Base-by-base conservation (phyloP, 2,888 invertebrate genomes). In the Crossocerus cetratus region DNA sequence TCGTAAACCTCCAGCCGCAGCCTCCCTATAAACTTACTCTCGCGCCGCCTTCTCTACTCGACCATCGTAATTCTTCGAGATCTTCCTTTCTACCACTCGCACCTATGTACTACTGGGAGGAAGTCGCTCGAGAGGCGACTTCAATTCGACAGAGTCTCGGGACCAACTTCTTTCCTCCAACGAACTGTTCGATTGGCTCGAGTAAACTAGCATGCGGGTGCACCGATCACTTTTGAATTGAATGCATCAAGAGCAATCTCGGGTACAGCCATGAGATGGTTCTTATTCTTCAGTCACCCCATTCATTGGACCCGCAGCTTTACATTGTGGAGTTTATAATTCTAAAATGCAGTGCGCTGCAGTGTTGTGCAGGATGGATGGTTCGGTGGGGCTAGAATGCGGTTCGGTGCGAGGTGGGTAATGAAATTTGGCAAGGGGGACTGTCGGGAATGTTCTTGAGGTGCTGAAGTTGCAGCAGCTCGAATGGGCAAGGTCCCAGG, bases 1-100 rank as follows among this genome's bases (percentile, higher is more conserved):
- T 80, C 84, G 78, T 85, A 84, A 84, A 84, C 60, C 77, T 57
- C 75, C 75, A 64, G 61, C 67, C 69, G 43, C 54, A 62, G 62
- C 76, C 74, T 32, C 32, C 72, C 70, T 65, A 82, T 81, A 81
- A 82, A 82, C 72, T 64, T 56, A 32, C 54, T 13, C 49, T 59
- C 57, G 59, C 66, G 68, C 67, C 73, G 67, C 60, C 65, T 57
- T 62, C 62, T 61, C 67, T 58, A 74, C 68, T 66, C 69, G 74
- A 59, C 65, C 61, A 77, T 74, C 76, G 75, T 78, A 78, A 78
- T 74, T 82, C 68, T 62, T 62, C 66, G 11, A 32, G 59, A 72
- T 72, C 63, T 70, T 75, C 73, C 65, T 73, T 58, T 60, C 22
- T n/a, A 32, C 21, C 3, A 3, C 4, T 16, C 20, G 14, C 13